These are phyloP conservation scores for Monarcha castaneiventris DNA, from an alignment of 2,113 vertebrate genomes.

Conservation along the genomic window DNA sequence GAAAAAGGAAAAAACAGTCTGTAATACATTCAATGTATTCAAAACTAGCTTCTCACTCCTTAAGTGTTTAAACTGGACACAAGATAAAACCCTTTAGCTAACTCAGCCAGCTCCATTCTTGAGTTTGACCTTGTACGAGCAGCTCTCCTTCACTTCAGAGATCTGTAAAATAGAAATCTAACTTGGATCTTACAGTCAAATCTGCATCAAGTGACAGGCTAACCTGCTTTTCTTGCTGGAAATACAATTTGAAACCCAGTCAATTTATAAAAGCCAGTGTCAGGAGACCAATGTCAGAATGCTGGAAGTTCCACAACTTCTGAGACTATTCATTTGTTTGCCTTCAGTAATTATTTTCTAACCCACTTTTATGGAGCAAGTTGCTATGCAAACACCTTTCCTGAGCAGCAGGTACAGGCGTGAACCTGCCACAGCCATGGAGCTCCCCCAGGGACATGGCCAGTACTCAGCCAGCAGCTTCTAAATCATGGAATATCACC, in stretches of 20 bases:
- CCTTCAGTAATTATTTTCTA: neutral
- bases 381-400: neutral
- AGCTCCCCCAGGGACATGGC: neutral
- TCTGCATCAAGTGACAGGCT: neutral
- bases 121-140: neutral
- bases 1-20: neutral
- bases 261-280: neutral
- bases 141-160: neutral
- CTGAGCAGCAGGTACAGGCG: neutral
- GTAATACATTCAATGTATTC: neutral
- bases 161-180: neutral
- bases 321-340: neutral
- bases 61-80: neutral
- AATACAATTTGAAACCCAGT: neutral
- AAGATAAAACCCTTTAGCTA: neutral
- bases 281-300: neutral
- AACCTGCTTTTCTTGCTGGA: neutral
- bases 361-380: neutral
- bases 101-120: neutral
- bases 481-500: neutral
- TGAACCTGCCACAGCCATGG: accelerated
- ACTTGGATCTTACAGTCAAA: neutral
- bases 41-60: neutral
- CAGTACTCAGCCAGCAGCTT: neutral
- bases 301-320: neutral